Evolutionary conservation across 2,888 invertebrate genomes (phyloP).

Genomic region (Ochropleura leucogaster): DNA sequence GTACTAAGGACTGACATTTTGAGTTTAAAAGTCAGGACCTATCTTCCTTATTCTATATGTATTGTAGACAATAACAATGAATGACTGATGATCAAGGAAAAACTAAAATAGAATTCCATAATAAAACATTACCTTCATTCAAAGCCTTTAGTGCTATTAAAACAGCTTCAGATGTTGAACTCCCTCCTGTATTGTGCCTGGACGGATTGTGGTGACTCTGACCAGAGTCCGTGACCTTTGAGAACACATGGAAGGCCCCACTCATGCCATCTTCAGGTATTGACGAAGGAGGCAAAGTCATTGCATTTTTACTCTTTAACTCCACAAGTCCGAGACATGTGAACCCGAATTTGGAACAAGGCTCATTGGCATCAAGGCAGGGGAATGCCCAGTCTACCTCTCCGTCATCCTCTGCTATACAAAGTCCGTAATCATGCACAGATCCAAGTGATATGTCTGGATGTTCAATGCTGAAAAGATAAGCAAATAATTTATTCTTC

Average conservation of each 20-base stretch:
- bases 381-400: constrained; percentile 98
- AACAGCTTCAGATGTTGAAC: constrained; percentile 86
- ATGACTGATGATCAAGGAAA: neutral
- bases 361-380: constrained; percentile 96
- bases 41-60: neutral
- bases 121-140: constrained; percentile 80
- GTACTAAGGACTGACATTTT: neutral
- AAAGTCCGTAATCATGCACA: constrained; percentile 95
- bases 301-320: constrained; percentile 87
- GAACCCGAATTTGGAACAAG: constrained; percentile 98
- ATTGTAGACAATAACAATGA: neutral
- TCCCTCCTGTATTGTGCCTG: constrained; percentile 85
- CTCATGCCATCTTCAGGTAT: constrained; percentile 83
- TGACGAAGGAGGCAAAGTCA: constrained; percentile 76
- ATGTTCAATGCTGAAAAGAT: constrained; percentile 89
- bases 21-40: neutral
- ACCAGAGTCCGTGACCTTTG: constrained; percentile 80
- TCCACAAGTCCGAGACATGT: constrained; percentile 96
- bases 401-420: constrained; percentile 99
- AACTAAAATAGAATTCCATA: neutral
- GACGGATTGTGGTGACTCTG: constrained; percentile 82
- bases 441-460: constrained; percentile 92
- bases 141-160: constrained; percentile 85
- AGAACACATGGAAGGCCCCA: constrained; percentile 80
- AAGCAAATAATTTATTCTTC: neutral